These are phyloP conservation scores for Acheta domesticus DNA, from an alignment of 2,888 invertebrate species.

Conservation along the genomic window DNA sequence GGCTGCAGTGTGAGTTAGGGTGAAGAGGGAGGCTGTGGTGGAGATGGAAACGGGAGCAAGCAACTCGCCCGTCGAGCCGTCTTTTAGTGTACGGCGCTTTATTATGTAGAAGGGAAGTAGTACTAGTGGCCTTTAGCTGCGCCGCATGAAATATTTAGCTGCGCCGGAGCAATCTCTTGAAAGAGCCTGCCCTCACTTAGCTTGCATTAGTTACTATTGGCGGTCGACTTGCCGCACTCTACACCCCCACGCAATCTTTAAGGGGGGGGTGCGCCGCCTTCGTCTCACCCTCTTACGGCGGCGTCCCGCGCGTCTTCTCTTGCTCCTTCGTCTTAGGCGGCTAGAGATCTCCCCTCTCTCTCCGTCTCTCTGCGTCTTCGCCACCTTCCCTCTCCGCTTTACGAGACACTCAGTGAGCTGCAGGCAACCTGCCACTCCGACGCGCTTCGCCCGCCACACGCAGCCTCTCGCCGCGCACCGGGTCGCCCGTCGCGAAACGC, in stretches of 20 bases:
- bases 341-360: background rate
- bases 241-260: background rate
- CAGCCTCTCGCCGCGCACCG: background rate
- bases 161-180: constrained; percentile 47
- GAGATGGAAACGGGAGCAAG: background rate
- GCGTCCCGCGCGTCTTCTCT: background rate
- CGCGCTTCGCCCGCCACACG: background rate
- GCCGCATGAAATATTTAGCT: constrained; percentile 47
- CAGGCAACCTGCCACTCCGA: background rate
- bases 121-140: constrained; percentile 26
- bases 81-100: constrained; percentile 27
- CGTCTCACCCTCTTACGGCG: background rate
- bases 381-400: background rate
- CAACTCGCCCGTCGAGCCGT: background rate
- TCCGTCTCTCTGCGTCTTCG: background rate
- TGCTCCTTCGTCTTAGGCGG: background rate
- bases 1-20: too few relatives aligned
- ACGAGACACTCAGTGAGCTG: background rate
- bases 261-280: background rate
- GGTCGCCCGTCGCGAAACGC: background rate
- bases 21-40: background rate
- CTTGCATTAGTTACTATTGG: constrained; percentile 46
- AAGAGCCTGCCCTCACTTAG: constrained; percentile 46
- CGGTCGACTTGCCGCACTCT: constrained; percentile 28
- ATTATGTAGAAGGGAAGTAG: constrained; percentile 26